Evolutionary conservation across 2,888 invertebrate species (phyloP).

Genomic region (Idaea biselata): DNA sequence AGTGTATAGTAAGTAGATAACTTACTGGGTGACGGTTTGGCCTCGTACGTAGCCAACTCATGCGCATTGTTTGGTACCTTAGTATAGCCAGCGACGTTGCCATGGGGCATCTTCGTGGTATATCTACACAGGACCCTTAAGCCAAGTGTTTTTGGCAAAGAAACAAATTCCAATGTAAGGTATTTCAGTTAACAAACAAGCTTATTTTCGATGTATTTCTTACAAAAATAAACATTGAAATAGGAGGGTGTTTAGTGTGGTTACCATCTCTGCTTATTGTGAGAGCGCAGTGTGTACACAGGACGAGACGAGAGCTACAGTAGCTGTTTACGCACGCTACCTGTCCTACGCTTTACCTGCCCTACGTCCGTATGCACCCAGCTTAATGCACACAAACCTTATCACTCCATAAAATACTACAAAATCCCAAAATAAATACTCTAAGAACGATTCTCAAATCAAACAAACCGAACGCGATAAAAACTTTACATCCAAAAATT

Average conservation of each 20-base stretch:
- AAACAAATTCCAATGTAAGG: neutral
- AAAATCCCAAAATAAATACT: constrained; percentile 61
- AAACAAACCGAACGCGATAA: constrained; percentile 57
- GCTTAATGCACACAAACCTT: constrained; percentile 56
- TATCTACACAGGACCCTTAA: neutral
- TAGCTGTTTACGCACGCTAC: constrained; percentile 68
- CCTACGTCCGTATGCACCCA: constrained; percentile 25
- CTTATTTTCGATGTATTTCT: constrained; percentile 1
- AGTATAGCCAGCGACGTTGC: no score
- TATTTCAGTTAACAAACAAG: neutral
- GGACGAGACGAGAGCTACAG: constrained; percentile 55
- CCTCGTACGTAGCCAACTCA: no score
- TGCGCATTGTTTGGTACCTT: no score
- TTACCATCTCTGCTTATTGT: constrained; percentile 34
- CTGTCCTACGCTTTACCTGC: constrained; percentile 74
- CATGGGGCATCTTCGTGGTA: no score
- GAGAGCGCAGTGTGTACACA: constrained; percentile 67
- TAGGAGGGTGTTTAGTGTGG: neutral
- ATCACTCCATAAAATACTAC: constrained; percentile 68
- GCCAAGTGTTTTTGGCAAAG: neutral
- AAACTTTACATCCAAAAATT: constrained; percentile 34
- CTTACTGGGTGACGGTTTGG: no score
- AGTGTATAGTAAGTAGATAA: no score
- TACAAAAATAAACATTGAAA: neutral
- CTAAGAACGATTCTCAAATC: constrained; percentile 52